Conservation (phyloP, 2,888 invertebrate genomes). For the Drosophila helvetica region DNA sequence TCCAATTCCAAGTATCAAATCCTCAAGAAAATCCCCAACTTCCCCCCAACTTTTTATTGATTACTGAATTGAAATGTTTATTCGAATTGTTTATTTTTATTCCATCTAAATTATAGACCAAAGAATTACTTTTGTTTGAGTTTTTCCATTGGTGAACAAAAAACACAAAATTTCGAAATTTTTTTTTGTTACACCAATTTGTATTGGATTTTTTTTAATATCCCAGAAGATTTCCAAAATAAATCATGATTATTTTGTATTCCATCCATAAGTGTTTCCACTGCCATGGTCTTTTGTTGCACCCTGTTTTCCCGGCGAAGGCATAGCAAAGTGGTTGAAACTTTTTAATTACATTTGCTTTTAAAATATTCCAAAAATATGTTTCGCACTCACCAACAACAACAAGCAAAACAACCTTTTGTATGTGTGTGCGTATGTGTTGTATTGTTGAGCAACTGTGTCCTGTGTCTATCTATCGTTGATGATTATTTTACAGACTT, state of each 20-base stretch:
- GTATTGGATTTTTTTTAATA: background rate
- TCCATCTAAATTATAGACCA: background rate
- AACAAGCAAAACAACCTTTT: background rate
- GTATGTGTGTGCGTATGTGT: slow-evolving; percentile 24
- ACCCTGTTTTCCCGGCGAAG: slow-evolving; percentile 12
- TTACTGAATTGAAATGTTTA: background rate
- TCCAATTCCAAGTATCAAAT: background rate
- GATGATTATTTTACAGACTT: slow-evolving; percentile 81
- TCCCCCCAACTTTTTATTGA: background rate
- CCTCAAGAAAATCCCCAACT: background rate
- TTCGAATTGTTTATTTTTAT: background rate
- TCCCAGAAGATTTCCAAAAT: background rate
- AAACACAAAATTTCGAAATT: no score
- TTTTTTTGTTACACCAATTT: no score
- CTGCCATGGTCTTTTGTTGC: slow-evolving; percentile 7
- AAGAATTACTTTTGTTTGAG: background rate
- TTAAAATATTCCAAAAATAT: background rate
- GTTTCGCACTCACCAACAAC: background rate
- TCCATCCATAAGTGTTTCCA: slow-evolving; percentile 2
- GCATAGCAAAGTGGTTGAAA: background rate
- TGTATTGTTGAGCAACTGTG: slow-evolving; percentile 21
- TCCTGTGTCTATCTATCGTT: slow-evolving; percentile 39
- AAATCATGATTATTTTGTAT: background rate
- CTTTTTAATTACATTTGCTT: slow-evolving; percentile 2
- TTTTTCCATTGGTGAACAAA: no score